Conservation (phyloP, 2,797 vertebrate genomes). For the Perodicticus potto region DNA sequence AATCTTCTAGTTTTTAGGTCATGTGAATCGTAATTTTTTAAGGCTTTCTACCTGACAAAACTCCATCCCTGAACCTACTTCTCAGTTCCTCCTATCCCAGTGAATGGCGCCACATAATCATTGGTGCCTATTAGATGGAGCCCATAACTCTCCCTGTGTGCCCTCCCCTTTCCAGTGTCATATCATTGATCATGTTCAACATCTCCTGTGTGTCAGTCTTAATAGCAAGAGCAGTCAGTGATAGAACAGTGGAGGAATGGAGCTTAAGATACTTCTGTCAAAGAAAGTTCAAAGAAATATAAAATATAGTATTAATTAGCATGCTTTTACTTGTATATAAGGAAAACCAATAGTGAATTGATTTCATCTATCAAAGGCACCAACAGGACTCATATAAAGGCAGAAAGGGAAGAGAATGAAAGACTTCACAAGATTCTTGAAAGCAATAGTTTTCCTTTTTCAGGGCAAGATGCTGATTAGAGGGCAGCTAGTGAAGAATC, state of each 20-base stretch:
- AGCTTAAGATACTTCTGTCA: constrained; percentile 13
- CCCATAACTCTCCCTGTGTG: neutral
- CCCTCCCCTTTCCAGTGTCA: neutral
- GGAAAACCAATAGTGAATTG: neutral
- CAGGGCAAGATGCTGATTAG: constrained; percentile 5
- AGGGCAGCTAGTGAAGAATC: neutral
- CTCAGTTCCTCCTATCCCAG: neutral
- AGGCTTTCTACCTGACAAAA: constrained; percentile 24
- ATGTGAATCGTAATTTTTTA: neutral
- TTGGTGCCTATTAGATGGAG: neutral
- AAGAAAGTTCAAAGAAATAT: neutral
- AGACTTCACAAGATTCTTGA: neutral
- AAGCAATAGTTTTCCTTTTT: constrained; percentile 3
- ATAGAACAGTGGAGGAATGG: neutral
- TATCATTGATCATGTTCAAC: neutral
- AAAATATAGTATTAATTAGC: neutral
- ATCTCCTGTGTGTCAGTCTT: neutral
- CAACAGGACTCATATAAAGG: neutral
- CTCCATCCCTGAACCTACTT: neutral
- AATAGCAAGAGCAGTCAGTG: neutral
- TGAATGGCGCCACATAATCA: neutral
- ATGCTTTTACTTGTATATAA: neutral
- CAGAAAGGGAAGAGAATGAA: neutral
- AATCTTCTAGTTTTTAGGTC: constrained; percentile 8
- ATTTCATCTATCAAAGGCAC: neutral